A percentile compares a stretch with the other conserved stretches of the same genome.
Conservation (phyloP, 2,797 vertebrate genomes). For the Chelonia mydas region DNA sequence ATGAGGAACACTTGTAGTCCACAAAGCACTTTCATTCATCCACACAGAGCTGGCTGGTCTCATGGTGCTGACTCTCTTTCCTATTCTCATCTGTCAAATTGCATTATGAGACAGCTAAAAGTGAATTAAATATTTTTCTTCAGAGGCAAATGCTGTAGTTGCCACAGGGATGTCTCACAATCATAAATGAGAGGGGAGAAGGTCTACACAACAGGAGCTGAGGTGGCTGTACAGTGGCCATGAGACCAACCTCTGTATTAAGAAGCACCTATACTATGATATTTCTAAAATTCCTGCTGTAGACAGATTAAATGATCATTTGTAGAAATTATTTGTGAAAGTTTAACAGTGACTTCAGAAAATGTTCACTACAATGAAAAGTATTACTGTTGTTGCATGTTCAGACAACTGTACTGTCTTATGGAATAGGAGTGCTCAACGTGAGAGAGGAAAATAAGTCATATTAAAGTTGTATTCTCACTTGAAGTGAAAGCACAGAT, state of each 20-base stretch:
- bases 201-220: neutral
- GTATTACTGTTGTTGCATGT: neutral
- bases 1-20: neutral
- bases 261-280: neutral
- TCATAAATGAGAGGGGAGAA: neutral
- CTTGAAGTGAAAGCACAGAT: fast-evolving
- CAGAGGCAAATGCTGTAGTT: neutral
- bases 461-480: no score
- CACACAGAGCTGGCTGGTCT: neutral
- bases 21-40: neutral
- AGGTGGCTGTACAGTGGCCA: neutral
- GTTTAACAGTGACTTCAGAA: neutral
- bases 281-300: neutral
- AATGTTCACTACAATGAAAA: neutral
- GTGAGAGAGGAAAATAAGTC: neutral
- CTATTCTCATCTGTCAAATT: neutral
- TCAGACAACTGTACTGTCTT: neutral
- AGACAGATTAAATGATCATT: neutral
- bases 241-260: neutral
- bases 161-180: neutral
- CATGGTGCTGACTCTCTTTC: neutral
- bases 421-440: neutral
- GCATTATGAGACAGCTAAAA: neutral
- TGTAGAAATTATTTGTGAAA: fast-evolving
- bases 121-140: neutral